Evolutionary conservation across 2,113 vertebrate species (phyloP).

Genomic region (Sinosuthora webbiana): DNA sequence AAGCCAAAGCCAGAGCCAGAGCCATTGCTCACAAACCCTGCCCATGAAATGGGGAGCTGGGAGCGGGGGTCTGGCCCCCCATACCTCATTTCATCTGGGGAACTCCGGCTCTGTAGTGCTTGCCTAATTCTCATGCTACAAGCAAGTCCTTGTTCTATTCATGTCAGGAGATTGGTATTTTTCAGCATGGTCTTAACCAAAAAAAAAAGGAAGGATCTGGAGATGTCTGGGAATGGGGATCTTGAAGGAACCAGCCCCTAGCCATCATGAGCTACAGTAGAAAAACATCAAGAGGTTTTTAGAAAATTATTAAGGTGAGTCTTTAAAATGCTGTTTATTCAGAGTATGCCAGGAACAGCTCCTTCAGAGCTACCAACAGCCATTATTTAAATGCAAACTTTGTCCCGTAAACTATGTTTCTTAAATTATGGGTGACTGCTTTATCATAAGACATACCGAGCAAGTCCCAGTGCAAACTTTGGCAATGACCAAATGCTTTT

Average conservation of each 20-base stretch:
- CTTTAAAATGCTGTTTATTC: neutral
- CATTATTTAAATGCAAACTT: neutral
- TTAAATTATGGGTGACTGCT: neutral
- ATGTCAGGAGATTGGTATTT: neutral
- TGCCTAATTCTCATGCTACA: neutral
- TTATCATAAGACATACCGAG: neutral
- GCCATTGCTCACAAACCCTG: neutral
- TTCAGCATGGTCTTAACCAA: neutral
- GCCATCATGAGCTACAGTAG: neutral
- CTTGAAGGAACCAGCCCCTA: neutral
- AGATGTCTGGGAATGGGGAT: neutral
- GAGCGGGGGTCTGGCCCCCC: fast-evolving
- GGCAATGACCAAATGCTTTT: neutral
- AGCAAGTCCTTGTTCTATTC: neutral
- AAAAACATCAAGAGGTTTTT: neutral
- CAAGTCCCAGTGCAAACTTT: neutral
- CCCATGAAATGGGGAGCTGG: neutral
- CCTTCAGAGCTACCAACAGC: neutral
- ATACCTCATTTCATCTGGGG: fast-evolving
- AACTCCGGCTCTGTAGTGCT: neutral
- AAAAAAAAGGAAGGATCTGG: neutral
- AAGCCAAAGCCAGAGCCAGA: neutral
- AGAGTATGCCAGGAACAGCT: neutral
- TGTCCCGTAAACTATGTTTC: neutral
- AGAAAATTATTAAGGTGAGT: neutral